Conservation (phyloP, 2,113 vertebrate species). For the Marmota flaviventris region DNA sequence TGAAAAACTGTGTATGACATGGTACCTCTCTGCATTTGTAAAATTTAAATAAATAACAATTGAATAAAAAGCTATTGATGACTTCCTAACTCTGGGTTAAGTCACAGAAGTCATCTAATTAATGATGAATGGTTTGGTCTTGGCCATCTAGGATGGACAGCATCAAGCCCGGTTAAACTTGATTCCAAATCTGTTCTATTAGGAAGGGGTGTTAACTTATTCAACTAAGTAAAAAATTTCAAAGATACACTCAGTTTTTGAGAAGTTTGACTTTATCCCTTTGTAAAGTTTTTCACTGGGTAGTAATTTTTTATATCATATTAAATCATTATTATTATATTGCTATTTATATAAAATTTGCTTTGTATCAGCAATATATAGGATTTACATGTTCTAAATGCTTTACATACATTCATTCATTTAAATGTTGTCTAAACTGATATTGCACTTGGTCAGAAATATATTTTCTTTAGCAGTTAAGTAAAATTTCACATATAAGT, state of each 20-base stretch:
- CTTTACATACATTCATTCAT: background rate
- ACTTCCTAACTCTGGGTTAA: background rate
- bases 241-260: background rate
- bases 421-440: conserved; percentile 4
- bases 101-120: background rate
- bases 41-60: background rate
- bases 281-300: background rate
- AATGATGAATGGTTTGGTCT: background rate
- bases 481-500: background rate
- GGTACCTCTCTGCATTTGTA: background rate
- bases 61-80: background rate
- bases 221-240: background rate
- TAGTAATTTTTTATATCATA: background rate
- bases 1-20: too few species aligned
- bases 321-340: background rate
- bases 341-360: background rate
- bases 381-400: background rate
- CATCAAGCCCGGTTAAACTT: background rate
- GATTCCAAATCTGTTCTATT: background rate
- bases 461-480: background rate
- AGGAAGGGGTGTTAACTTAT: background rate
- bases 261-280: background rate
- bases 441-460: background rate
- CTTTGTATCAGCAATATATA: background rate
- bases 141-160: background rate